Evolutionary conservation across 1,140 invertebrate genomes (phyloP).

Genomic region (Rhyacophila brunnea): DNA sequence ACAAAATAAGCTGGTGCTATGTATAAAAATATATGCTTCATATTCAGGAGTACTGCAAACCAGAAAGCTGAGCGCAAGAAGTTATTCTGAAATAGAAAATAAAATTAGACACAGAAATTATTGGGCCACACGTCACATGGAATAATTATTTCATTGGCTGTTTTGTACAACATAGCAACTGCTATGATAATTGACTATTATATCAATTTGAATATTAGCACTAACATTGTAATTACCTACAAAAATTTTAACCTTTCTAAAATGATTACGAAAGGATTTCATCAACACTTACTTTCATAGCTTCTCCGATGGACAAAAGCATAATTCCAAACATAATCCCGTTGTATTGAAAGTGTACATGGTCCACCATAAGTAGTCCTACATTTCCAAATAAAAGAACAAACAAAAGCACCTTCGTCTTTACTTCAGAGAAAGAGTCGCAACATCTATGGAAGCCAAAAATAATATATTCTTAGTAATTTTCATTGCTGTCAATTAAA

Average conservation of each 20-base stretch:
- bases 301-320: constrained; percentile 75
- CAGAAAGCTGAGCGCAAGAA: constrained; percentile 75
- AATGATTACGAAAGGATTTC: not conserved
- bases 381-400: constrained; percentile 74
- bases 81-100: constrained; percentile 60
- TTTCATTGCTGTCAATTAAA: no score
- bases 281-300: constrained; percentile 52
- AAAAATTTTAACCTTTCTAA: not conserved
- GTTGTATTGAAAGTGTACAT: constrained; percentile 99
- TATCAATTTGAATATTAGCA: no score
- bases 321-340: constrained; percentile 93
- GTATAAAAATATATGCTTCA: constrained; percentile 98
- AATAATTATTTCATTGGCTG: not conserved
- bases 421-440: constrained; percentile 42
- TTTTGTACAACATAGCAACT: not conserved
- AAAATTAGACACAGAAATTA: not conserved
- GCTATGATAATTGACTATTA: not conserved
- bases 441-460: constrained; percentile 38
- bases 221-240: not conserved
- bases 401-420: constrained; percentile 50
- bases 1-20: constrained; percentile 91
- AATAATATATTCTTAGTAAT: no score
- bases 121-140: not conserved
- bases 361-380: constrained; percentile 91
- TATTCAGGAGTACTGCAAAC: constrained; percentile 88